A percentile compares a stretch with the other conserved stretches of the same genome.
Conservation (phyloP, 2,797 vertebrate species). For the Agapornis canus region DNA sequence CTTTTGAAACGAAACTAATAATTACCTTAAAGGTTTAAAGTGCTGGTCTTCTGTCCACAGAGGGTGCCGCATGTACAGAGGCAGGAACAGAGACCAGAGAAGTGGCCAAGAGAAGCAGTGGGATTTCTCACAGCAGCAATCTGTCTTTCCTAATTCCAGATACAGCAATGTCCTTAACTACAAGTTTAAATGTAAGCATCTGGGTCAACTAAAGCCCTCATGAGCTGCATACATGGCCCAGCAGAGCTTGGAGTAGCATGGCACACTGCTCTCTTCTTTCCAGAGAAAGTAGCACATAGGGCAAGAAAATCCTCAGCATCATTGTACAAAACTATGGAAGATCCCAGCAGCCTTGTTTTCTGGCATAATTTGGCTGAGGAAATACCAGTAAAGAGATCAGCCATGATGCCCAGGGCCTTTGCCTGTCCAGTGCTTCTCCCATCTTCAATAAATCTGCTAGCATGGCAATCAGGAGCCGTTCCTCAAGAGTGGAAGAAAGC, state of each 20-base stretch:
- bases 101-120: background rate
- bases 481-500: background rate
- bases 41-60: background rate
- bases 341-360: background rate
- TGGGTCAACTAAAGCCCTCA: background rate
- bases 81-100: background rate
- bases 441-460: fast-evolving
- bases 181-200: background rate
- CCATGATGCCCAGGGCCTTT: background rate
- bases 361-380: background rate
- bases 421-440: background rate
- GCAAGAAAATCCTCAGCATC: background rate
- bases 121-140: background rate
- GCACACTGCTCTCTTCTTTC: background rate
- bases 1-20: background rate
- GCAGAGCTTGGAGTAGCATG: background rate
- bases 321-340: background rate
- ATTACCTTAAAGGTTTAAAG: background rate
- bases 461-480: background rate
- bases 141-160: background rate
- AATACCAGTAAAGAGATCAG: background rate
- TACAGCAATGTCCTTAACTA: background rate
- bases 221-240: background rate
- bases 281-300: background rate
- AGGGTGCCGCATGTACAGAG: background rate